Evolutionary conservation across 2,113 vertebrate species (phyloP).

Genomic region (Rhinopomastus cyanomelas): DNA sequence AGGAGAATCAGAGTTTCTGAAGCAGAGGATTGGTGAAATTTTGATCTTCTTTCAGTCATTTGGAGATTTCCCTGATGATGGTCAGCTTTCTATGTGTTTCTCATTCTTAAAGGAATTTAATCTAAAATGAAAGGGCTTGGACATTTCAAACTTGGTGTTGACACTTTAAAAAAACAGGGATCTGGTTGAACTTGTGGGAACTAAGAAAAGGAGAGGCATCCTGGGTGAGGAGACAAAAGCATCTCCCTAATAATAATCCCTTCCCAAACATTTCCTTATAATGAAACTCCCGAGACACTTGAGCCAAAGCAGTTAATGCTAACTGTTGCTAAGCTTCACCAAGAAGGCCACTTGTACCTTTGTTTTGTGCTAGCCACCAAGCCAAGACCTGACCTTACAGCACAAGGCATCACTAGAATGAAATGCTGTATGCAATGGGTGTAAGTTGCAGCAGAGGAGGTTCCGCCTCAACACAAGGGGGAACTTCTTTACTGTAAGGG

Average conservation of each 20-base stretch:
- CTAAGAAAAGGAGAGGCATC: background rate
- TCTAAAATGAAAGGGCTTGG: background rate
- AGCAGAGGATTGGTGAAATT: background rate
- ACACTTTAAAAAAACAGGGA: background rate
- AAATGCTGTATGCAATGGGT: accelerated
- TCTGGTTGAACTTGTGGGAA: background rate
- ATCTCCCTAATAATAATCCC: background rate
- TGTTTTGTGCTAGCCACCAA: background rate
- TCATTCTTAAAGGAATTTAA: background rate
- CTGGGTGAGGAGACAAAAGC: background rate
- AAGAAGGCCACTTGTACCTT: background rate
- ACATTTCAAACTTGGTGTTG: background rate
- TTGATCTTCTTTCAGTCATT: background rate
- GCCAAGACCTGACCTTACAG: background rate
- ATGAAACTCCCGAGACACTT: background rate
- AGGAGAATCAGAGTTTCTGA: slow-evolving; percentile 1
- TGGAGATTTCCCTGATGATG: background rate
- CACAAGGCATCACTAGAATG: background rate
- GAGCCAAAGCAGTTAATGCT: background rate
- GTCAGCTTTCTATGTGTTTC: background rate
- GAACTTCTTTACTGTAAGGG: no score
- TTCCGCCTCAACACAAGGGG: no score
- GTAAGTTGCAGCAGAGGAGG: no score
- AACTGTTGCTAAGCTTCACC: background rate
- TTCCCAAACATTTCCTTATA: background rate